phyloP scores from a whole-genome alignment of 2,113 vertebrate species.

The Ailurus styani region DNA sequence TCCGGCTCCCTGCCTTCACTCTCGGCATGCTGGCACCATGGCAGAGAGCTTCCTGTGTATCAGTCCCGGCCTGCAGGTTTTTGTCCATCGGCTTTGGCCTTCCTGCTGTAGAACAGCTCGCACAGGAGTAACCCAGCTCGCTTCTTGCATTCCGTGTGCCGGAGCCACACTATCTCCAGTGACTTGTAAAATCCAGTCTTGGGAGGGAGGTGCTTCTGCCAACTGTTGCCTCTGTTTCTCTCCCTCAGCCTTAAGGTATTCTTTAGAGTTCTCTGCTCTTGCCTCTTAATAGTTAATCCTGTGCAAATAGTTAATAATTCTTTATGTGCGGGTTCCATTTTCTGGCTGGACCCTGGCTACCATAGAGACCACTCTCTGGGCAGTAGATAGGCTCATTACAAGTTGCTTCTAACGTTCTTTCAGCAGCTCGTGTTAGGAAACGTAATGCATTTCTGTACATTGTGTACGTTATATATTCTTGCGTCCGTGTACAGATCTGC shows the following conservation, averaged over 20 bases:
- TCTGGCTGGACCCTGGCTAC: neutral
- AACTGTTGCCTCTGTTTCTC: neutral
- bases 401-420: neutral
- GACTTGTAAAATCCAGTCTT: neutral
- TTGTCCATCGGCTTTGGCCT: neutral
- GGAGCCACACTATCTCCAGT: neutral
- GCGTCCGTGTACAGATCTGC: neutral
- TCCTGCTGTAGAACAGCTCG: neutral
- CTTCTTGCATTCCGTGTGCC: neutral
- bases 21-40: accelerated
- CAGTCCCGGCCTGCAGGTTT: neutral
- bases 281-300: neutral
- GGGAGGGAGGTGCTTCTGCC: neutral
- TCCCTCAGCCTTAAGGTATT: neutral
- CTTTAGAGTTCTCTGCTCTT: neutral
- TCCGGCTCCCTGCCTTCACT: neutral
- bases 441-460: neutral
- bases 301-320: neutral
- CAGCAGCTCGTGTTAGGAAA: neutral
- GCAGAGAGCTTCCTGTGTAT: neutral
- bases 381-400: neutral
- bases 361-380: neutral
- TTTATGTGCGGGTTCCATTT: neutral
- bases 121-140: no score
- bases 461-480: neutral